Evolutionary conservation across 2,113 vertebrate genomes (phyloP).

Genomic region (Heterotis niloticus): DNA sequence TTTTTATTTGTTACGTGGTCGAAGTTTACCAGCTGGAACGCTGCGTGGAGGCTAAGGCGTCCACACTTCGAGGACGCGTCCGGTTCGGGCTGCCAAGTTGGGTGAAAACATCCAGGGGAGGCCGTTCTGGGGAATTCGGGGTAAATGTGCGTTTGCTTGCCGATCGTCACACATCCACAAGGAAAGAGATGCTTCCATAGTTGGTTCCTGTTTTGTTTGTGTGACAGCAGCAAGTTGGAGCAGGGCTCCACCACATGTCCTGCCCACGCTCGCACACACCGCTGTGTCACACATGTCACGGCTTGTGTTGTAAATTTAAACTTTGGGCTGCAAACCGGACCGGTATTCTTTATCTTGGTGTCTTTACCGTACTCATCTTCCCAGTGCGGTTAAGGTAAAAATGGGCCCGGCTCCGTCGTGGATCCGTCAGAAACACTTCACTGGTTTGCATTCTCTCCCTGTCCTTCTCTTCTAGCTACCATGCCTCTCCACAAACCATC

Average conservation of each 20-base stretch:
- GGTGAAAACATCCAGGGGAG: not conserved
- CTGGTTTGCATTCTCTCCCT: not conserved
- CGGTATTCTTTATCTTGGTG: not conserved
- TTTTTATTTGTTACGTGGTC: too few relatives aligned
- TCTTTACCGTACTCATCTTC: too few relatives aligned
- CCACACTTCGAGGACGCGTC: not conserved
- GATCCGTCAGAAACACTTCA: not conserved
- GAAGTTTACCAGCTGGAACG: too few relatives aligned
- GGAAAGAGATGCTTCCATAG: constrained; percentile 54
- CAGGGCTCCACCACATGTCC: constrained; percentile 54
- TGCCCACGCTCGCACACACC: constrained; percentile 44
- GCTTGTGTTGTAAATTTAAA: not conserved
- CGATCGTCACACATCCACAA: constrained; percentile 31
- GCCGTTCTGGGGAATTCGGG: not conserved
- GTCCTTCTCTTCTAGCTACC: constrained; percentile 40
- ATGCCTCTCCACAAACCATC: constrained; percentile 82
- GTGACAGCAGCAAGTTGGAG: constrained; percentile 66
- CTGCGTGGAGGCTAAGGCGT: too few relatives aligned
- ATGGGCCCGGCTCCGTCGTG: not conserved
- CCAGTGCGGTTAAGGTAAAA: not conserved
- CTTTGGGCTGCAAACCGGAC: not conserved
- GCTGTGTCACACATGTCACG: constrained; percentile 33
- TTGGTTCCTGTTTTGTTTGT: constrained; percentile 57
- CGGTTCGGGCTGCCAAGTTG: not conserved
- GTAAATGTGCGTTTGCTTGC: not conserved